Conservation (phyloP, 2,113 vertebrate species). For the Nothocercus julius region DNA sequence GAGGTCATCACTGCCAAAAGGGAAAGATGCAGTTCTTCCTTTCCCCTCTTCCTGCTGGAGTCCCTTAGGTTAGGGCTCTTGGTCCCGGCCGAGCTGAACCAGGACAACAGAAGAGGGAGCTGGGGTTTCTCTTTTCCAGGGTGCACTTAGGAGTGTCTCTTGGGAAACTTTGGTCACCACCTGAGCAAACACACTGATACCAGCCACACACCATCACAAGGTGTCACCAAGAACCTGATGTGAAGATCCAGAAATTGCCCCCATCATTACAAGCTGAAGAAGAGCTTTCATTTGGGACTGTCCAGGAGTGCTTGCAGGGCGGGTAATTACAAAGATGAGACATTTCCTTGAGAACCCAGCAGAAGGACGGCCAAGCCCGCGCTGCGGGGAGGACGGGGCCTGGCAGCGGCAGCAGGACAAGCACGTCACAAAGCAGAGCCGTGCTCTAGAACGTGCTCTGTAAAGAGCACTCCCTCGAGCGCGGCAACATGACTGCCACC, state of each 20-base stretch:
- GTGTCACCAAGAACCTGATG: not conserved
- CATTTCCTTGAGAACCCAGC: not conserved
- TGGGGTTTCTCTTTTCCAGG: not conserved
- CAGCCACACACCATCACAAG: fast-evolving
- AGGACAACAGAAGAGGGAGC: not conserved
- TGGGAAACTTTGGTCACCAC: not conserved
- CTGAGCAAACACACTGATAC: not conserved
- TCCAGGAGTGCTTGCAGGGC: not conserved
- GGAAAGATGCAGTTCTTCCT: not conserved
- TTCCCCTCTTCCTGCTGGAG: not conserved
- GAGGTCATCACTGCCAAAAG: not conserved
- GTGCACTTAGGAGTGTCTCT: not conserved
- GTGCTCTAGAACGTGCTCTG: not conserved
- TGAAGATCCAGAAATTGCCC: not conserved
- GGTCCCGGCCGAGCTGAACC: not conserved
- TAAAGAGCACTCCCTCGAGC: not conserved
- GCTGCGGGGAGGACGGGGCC: not conserved
- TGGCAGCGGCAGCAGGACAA: not conserved
- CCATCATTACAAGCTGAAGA: too few relatives aligned
- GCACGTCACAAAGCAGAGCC: not conserved
- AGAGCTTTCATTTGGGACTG: not conserved
- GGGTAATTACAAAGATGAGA: not conserved
- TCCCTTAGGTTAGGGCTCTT: not conserved
- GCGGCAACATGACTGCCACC: not conserved
- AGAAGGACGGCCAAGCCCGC: not conserved